Evolutionary conservation across 2,113 vertebrate species (phyloP).

Genomic region (Mastomys natalensis): DNA sequence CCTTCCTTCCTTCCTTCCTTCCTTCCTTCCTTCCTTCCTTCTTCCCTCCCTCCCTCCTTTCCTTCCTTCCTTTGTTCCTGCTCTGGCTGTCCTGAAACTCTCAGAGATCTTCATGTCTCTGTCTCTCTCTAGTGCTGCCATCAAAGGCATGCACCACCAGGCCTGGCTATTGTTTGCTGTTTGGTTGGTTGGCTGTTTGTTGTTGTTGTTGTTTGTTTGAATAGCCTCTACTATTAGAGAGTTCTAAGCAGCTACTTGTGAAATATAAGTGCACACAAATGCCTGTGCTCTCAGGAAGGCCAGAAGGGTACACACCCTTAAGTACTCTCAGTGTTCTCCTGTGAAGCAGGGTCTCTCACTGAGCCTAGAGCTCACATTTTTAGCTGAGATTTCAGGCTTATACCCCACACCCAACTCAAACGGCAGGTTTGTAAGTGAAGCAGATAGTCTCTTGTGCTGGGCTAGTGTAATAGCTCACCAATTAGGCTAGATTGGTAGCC

Average conservation of each 20-base stretch:
- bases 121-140: not conserved
- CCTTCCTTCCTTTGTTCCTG: not conserved
- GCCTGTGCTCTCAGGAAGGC: not conserved
- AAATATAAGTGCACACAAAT: accelerated
- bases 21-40: too few species aligned
- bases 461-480: not conserved
- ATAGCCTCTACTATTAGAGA: not conserved
- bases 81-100: not conserved
- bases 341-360: not conserved
- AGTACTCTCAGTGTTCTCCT: not conserved
- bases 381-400: not conserved
- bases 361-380: not conserved
- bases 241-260: too few species aligned
- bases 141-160: not conserved
- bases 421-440: not conserved
- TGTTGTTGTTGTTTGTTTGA: not conserved
- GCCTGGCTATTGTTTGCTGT: not conserved
- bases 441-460: not conserved
- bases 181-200: not conserved
- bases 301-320: not conserved
- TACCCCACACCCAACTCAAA: not conserved
- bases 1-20: too few species aligned
- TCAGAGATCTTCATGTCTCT: not conserved
- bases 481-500: not conserved
- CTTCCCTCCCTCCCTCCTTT: too few species aligned